Conservation (phyloP, 64 coral and sea anemone genomes). For the Hydrozoanthus tunicans region DNA sequence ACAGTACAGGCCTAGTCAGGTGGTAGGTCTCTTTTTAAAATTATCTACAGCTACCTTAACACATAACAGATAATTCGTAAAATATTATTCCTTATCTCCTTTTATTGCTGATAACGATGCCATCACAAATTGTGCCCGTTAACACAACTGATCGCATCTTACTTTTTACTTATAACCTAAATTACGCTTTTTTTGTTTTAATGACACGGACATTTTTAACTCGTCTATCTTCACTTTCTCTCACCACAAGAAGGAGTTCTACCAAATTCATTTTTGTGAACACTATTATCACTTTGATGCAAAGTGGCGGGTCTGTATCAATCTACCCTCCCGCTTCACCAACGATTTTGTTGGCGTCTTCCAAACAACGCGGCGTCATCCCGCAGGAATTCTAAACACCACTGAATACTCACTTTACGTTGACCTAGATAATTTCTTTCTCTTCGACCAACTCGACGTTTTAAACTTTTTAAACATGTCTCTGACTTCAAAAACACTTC, state of each 20-base stretch:
- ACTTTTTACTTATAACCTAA: conserved; percentile 11
- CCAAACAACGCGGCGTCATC: not conserved
- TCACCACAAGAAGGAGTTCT: not conserved
- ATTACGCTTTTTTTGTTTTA: conserved; percentile 16
- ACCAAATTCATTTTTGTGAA: conserved; percentile 8
- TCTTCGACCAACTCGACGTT: not conserved
- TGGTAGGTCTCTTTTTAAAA: not conserved
- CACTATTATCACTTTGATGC: conserved; percentile 1
- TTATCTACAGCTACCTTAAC: conserved; percentile 7
- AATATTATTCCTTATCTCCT: conserved; percentile 1
- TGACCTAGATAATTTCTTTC: conserved; percentile 11
- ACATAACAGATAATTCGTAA: conserved; percentile 6
- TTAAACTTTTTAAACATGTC: no score
- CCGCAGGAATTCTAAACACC: not conserved
- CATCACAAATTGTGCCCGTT: conserved; percentile 15
- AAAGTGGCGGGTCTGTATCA: conserved; percentile 13
- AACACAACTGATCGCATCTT: not conserved
- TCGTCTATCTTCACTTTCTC: conserved; percentile 1
- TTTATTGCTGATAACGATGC: conserved; percentile 7
- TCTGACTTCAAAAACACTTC: no score
- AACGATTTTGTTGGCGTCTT: not conserved
- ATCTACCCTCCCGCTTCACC: not conserved
- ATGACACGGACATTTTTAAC: conserved; percentile 8
- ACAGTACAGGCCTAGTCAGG: conserved; percentile 10
- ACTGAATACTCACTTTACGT: conserved; percentile 10